Evolutionary conservation across 2,797 vertebrate species (phyloP), one percentile per base, ranked within the genome.

Genomic region (Diceros bicornis): DNA sequence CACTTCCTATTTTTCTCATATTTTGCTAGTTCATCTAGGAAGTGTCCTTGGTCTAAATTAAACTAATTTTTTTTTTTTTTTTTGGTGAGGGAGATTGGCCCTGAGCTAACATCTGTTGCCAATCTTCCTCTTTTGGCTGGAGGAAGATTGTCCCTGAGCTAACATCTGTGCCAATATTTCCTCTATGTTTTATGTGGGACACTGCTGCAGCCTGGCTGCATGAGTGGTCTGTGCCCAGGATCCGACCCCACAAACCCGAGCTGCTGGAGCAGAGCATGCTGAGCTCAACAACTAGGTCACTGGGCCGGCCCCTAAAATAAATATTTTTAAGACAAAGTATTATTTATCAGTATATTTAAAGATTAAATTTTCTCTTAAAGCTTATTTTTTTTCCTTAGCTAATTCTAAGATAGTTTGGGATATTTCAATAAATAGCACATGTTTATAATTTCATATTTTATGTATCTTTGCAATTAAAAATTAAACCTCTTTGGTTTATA

Each of bases 281-380:
- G 47, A 47, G 11, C 47, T 47, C 47, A 47, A 47, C 11, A 47
- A 47, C 47, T 47, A 47, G 9, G 47, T 11, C 47, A 47, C 47
- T 47, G 8, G 47, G 47, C 47, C 11, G 47, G 47, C 47, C 47
- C 47, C 47, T 47, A 47, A 29, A 27, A 81, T 81, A 29, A 61
- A 47, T 66, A 90, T 79, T 85, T 92, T 71, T 55, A 94, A 86
- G 23, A 4, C 14, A 72, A 74, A 96, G 57, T 21, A 4, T 85
- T 8, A 93, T 41, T 81, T 72, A 85, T 52, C n/a, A 25, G 1
- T 88, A 61, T 29, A 52, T 81, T 55, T 83, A 64, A 47, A 68
- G 32, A 37, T 27, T 27, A 17, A 0, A 21, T 74, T 74, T 72
- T 55, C 16, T 74, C 93, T 84, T 50, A 37, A 87, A 62, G 1